Conservation (phyloP, 2,888 invertebrate species). For the Noctua fimbriata region DNA sequence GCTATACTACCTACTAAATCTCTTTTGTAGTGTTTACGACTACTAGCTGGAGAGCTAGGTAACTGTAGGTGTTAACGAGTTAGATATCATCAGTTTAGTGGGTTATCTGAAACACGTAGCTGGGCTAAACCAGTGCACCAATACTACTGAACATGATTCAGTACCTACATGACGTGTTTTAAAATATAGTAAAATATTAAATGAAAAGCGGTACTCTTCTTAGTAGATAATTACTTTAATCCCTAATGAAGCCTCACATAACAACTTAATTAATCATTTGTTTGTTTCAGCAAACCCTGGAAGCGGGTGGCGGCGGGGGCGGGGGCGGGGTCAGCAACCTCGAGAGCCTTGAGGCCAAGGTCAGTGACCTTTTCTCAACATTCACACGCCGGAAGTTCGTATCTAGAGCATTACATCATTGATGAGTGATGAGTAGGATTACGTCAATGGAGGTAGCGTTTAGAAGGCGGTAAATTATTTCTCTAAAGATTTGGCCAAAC, state of each 20-base stretch:
- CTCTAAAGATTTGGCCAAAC: neutral
- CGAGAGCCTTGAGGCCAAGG: slow-evolving; percentile 95
- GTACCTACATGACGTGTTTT: neutral
- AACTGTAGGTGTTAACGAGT: neutral
- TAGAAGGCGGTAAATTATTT: neutral
- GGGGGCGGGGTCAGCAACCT: slow-evolving; percentile 92
- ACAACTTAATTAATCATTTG: slow-evolving; percentile 20
- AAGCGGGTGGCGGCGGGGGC: slow-evolving; percentile 81
- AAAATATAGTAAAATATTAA: neutral
- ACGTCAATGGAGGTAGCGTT: neutral
- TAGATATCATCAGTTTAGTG: neutral
- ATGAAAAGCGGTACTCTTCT: neutral
- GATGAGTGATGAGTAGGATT: neutral
- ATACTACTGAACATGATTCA: neutral
- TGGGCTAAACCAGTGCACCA: neutral
- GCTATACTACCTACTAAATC: neutral
- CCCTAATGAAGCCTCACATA: neutral
- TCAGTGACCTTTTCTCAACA: slow-evolving; percentile 79
- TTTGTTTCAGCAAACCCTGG: slow-evolving; percentile 89
- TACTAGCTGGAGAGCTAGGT: neutral
- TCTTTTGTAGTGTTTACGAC: neutral
- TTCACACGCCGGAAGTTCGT: slow-evolving; percentile 23
- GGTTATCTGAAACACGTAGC: neutral
- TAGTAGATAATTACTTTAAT: neutral
- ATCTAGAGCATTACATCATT: slow-evolving; percentile 47